Base-by-base conservation (phyloP, 2,888 invertebrate genomes). In the Acleris sparsana region DNA sequence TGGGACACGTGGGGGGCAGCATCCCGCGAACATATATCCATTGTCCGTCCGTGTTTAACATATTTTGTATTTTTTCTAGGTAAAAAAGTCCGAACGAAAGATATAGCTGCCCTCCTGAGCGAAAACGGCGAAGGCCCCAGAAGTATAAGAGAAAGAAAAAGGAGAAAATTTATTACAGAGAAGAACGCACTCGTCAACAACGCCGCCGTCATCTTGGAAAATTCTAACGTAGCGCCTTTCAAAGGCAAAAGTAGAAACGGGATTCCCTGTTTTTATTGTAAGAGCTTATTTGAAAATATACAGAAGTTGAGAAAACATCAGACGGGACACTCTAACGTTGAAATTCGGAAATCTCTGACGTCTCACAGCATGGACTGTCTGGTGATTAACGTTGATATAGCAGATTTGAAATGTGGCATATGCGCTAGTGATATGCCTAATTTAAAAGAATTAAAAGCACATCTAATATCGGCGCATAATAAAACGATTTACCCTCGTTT, bases 191-290 rank as follows among this genome's bases (percentile, higher is more conserved):
- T 84, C 18, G 78, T 88, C 0, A 66, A 76, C 0, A 91, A 91
- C 68, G 81, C 83, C 0, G 73, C 79, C 0, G 78, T 78, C 0
- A 56, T 91, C 5, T 66, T 91, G 11, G 81, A 84, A 70, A 72
- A 77, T 60, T 89, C 88, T 0, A 90, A 86, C 63, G 79, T 82
- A 0, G 85, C 85, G 0, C 87, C 88, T 0, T 91, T 91, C 70
- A 83, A 83, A 64, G 85, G 87, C 62, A 85, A 84, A 62, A 86
- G 80, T 13, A 67, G 86, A 1, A 71, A 74, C 0, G 90, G 91
- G 0, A 86, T 85, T 70, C 91, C 90, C 0, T 91, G 91, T 60
- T 89, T 88, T 72, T 91, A 85, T 68, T 91, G 91, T 69, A 75
- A 85, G 17, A 77, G 75, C 0, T 68, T 83, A 4, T 87, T 78